A percentile compares a stretch with the other conserved stretches of the same genome.
Conservation (phyloP, 1,140 invertebrate genomes). For the Eubasilissa regina region DNA sequence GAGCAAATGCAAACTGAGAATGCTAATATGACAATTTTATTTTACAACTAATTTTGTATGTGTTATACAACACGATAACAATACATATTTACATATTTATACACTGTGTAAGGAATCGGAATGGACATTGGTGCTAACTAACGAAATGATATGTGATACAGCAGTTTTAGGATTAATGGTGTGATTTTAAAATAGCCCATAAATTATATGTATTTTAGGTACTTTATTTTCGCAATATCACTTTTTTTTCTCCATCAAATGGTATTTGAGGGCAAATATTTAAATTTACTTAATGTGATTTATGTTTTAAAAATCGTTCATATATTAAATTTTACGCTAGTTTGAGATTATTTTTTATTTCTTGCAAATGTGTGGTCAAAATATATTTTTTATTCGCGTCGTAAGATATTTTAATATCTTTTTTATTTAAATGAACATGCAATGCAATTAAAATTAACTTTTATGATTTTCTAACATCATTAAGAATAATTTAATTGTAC, state of each 20-base stretch:
- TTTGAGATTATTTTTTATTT: too few relatives aligned
- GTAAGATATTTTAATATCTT: too few relatives aligned
- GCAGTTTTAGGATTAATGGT: slow-evolving; percentile 58
- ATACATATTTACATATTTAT: slow-evolving; percentile 56
- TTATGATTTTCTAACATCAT: too few relatives aligned
- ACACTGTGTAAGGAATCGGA: slow-evolving; percentile 58
- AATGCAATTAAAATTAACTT: too few relatives aligned
- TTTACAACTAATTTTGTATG: slow-evolving; percentile 60
- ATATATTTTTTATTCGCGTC: too few relatives aligned
- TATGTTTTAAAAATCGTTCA: too few relatives aligned
- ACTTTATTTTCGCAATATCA: slow-evolving; percentile 21
- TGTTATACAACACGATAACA: slow-evolving; percentile 58
- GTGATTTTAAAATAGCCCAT: slow-evolving; percentile 58
- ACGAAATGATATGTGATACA: slow-evolving; percentile 61
- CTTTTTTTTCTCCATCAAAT: not conserved
- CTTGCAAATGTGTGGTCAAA: too few relatives aligned
- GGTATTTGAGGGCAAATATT: too few relatives aligned
- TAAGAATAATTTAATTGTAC: too few relatives aligned
- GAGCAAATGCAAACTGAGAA: slow-evolving; percentile 23
- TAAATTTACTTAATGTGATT: too few relatives aligned
- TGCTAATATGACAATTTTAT: slow-evolving; percentile 58
- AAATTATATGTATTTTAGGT: slow-evolving; percentile 47
- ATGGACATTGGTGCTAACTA: slow-evolving; percentile 60
- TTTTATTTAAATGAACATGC: too few relatives aligned
- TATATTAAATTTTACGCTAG: too few relatives aligned